Evolutionary conservation across 2,113 vertebrate genomes (phyloP), one percentile per base, ranked within the genome.

Genomic region (Pipra filicauda): DNA sequence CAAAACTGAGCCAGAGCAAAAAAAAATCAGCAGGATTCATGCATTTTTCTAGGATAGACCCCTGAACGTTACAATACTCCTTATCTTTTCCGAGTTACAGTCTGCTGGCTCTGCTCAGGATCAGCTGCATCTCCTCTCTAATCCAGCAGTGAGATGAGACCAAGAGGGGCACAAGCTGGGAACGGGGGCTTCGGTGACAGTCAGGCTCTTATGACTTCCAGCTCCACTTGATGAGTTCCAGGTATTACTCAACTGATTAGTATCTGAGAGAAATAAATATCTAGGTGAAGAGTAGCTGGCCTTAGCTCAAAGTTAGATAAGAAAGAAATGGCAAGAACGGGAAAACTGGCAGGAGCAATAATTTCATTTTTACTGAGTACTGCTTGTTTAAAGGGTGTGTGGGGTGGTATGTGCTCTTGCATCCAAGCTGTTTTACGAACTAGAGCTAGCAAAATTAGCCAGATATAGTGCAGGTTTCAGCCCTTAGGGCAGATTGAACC

Each of bases 211-310:
- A 78, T 3, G 31, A 54, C 80, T 91, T 87, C 89, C 89, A 88
- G 89, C 81, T 91, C 94, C 78, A 62, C 77, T 78, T 93, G 94
- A 96, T 91, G 82, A 93, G 89, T 91, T 92, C 85, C 89, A 97
- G 94, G 88, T 94, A 95, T 94, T 96, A 93, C 93, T 85, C 87
- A 58, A 75, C 58, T 73, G 91, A 96, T 95, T 91, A 88, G 77
- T 85, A 91, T 95, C 87, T 90, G 43, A 83, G 64, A 90, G 78
- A 95, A 95, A 94, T 89, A 85, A 93, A 96, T 95, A 95, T 73
- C 93, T 94, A 96, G 91, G 92, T 96, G 95, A 93, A 95, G 82
- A 95, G 93, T 93, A 94, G 89, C 91, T 97, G 93, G 94, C 90
- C 90, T 88, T 21, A 85, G 81, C 94, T 93, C 67, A 23, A 74